Evolutionary conservation across 2,113 vertebrate genomes (phyloP), one percentile per base, ranked within the genome.

Genomic region (Heterochromis multidens): DNA sequence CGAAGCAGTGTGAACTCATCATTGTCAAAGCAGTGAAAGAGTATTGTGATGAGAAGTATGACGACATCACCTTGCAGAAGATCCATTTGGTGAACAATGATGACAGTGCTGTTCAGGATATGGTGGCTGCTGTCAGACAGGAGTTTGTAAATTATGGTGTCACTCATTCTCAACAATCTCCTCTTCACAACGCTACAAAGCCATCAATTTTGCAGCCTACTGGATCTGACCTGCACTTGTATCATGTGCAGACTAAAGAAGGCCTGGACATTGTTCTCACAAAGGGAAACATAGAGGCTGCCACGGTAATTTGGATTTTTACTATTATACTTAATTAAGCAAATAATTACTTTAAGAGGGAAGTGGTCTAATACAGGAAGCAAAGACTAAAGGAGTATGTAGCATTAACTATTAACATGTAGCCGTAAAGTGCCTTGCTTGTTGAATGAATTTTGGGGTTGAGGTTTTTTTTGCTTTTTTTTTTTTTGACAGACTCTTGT

Each of bases 21-120:
- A 97, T 98, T 79, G 89, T 96, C 11, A 89, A 58, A 16, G 92
- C 97, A 2, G 65, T 99, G 60, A 96, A 94, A 74, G 96, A 97
- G 6, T 82, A 93, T 81, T 94, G 95, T 87, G 93, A 96, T 31
- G 56, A 79, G 10, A 85, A 16, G 3, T 77, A 25, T 40, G 91
- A 77, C 1, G 81, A 46, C 3, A 40, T 16, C 63, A 89, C 46
- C 52, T 85, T 98, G 89, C 96, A 93, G 84, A 90, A 92, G 62
- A 90, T 99, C 62, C 96, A 97, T 91, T 91, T 99, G 1, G 96
- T 98, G 54, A 95, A 59, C 56, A 58, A 25, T 25, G 89, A 89
- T 0, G 92, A 96, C 25, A 76, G 56, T 76, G 92, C 62, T 0
- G 77, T 94, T 12, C 46, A 90, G 57, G 92, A 92, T 61, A 93